phyloP scores from a whole-genome alignment of 2,888 invertebrate genomes.

The Meiosimyza decipiens region DNA sequence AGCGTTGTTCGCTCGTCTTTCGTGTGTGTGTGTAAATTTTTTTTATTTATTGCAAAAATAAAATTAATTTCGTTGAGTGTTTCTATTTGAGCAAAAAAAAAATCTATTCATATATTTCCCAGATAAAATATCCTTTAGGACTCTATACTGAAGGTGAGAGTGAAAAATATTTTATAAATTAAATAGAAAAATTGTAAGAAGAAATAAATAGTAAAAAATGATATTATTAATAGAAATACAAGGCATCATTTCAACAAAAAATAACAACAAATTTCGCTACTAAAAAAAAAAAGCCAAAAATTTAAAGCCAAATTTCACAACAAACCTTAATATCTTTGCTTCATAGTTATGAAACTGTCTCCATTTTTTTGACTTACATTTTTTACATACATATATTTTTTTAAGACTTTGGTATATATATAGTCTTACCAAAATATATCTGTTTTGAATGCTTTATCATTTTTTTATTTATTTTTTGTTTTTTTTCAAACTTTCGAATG shows the following conservation, averaged over 20 bases:
- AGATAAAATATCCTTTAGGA: not conserved
- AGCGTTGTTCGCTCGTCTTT: not conserved
- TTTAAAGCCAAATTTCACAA: too few species aligned
- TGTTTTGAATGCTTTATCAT: too few species aligned
- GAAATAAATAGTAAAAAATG: slow-evolving; percentile 25
- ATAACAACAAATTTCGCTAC: not conserved
- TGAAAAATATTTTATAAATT: not conserved
- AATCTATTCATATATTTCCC: not conserved
- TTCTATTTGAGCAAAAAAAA: slow-evolving; percentile 29
- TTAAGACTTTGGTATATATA: too few species aligned
- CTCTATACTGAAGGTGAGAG: not conserved
- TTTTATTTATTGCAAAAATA: too few species aligned
- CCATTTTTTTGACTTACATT: too few species aligned
- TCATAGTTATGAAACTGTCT: too few species aligned
- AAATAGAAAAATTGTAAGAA: not conserved
- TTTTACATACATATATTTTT: too few species aligned
- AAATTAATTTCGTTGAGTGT: slow-evolving; percentile 26
- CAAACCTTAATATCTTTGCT: too few species aligned
- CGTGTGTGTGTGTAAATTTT: not conserved
- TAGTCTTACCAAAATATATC: too few species aligned
- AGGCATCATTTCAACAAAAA: not conserved
- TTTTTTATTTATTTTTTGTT: too few species aligned
- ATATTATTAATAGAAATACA: slow-evolving; percentile 41
- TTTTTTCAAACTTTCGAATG: too few species aligned
- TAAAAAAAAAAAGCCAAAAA: too few species aligned